A percentile compares a stretch with the other conserved stretches of the same genome.
phyloP scores from a whole-genome alignment of 2,113 vertebrate species.

The Seriola quinqueradiata region DNA sequence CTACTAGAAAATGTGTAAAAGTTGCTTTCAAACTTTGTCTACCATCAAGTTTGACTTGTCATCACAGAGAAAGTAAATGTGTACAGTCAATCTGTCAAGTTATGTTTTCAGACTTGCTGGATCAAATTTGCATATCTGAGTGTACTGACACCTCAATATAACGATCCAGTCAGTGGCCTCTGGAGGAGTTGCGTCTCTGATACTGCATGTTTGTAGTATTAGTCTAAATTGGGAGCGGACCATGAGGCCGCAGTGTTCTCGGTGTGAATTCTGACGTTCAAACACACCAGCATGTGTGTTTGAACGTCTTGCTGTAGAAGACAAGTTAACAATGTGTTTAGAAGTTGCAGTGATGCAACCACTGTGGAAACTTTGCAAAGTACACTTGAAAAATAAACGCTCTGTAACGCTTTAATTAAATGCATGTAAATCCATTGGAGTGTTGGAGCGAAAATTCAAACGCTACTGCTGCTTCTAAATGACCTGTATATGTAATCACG shows the following conservation, averaged over 20 bases:
- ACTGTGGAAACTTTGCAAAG: constrained; percentile 7
- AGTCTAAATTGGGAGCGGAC: neutral
- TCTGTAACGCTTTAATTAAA: neutral
- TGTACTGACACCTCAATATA: neutral
- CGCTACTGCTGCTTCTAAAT: neutral
- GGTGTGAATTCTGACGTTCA: neutral
- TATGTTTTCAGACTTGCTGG: neutral
- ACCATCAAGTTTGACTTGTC: neutral
- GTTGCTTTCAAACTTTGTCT: neutral
- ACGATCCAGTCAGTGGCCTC: constrained; percentile 3
- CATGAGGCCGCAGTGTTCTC: neutral
- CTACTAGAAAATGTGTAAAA: neutral
- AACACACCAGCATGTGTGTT: neutral
- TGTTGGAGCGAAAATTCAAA: neutral
- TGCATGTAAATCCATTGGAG: neutral
- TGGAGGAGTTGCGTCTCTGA: constrained; percentile 15
- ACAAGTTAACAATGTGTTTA: neutral
- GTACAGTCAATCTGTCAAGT: constrained; percentile 1
- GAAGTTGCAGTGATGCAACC: neutral
- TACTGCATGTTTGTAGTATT: neutral
- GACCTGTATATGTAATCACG: neutral
- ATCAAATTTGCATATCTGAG: constrained; percentile 13
- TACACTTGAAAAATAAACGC: neutral
- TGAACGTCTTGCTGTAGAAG: neutral
- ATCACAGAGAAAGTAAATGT: neutral